Evolutionary conservation across 2,113 vertebrate genomes (phyloP), one percentile per base, ranked within the genome.

Genomic region (Empidonax traillii): DNA sequence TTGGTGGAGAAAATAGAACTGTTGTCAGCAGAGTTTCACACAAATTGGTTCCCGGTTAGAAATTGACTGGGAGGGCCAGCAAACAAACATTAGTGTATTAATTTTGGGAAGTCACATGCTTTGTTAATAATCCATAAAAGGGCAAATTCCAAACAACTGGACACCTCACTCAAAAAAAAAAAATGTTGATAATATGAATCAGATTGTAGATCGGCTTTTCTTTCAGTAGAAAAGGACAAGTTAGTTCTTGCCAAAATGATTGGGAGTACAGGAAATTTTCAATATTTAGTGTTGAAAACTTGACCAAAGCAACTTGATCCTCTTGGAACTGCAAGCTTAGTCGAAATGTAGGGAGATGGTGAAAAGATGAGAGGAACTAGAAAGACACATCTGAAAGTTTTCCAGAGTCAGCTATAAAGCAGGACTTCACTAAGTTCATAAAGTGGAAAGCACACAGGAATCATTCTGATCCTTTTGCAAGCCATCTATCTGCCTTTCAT

Each of bases 41-140:
- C 66, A 95, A 94, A 92, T 95, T 95, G 33, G 66, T 96, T 95
- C 84, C 82, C 67, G 79, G 58, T 84, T 93, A 92, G 92, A 94
- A 96, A 94, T 44, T 93, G 94, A 88, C 90, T 90, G 86, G 69
- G 74, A 77, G 76, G 83, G 56, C 80, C 58, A 95, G 59, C 77
- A 96, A 96, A 90, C 86, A 97, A 97, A 97, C 56, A 91, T 85
- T 74, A 76, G 88, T 90, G 56, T 28, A 93, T 88, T 87, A 92
- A 95, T 96, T 95, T 94, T 89, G 95, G 91, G 73, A 96, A 95
- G 91, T 96, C 68, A 90, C 73, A 78, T 87, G 59, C 63, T 44
- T 91, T 93, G 83, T 44, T 94, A 95, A 74, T 91, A 66, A 69
- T 91, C 94, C 66, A 69, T 81, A 68, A 95, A 96, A 95, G 89